Percentiles rank a stretch among this genome's conserved stretches.
phyloP scores from a whole-genome alignment of 2,113 vertebrate genomes.

The Mastomys natalensis region DNA sequence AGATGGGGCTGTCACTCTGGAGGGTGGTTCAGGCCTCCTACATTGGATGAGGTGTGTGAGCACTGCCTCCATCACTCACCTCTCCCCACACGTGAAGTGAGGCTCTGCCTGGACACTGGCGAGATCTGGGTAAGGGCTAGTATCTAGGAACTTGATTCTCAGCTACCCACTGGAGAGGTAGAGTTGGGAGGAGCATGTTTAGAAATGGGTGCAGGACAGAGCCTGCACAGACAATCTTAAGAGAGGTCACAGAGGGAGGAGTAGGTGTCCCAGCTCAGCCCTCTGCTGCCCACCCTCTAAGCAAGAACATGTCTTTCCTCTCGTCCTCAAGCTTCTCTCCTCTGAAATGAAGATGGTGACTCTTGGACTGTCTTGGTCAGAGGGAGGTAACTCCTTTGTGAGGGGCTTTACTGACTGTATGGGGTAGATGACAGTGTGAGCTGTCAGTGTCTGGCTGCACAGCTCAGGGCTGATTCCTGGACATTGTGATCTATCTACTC shows the following conservation, averaged over 20 bases:
- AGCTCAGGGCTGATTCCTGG: background rate
- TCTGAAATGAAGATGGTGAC: background rate
- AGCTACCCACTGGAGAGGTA: background rate
- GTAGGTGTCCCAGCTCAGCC: no score
- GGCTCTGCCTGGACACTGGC: no score
- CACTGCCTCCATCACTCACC: no score
- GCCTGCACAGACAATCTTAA: background rate
- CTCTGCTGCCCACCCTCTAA: background rate
- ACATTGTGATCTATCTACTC: background rate
- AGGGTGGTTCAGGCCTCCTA: background rate
- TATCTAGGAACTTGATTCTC: background rate
- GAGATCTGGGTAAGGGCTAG: background rate
- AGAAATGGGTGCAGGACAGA: background rate
- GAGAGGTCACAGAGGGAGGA: background rate
- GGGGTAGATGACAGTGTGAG: background rate
- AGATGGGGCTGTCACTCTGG: constrained; percentile 22
- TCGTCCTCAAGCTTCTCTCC: background rate
- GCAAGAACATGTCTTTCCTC: background rate
- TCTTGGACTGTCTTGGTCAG: background rate
- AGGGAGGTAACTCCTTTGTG: background rate
- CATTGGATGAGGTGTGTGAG: background rate
- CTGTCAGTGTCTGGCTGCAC: background rate
- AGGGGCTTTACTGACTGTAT: background rate
- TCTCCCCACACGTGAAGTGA: no score
- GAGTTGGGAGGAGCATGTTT: background rate